Evolutionary conservation across 2,113 vertebrate species (phyloP), one percentile per base, ranked within the genome.

Genomic region (Okapia johnstoni): DNA sequence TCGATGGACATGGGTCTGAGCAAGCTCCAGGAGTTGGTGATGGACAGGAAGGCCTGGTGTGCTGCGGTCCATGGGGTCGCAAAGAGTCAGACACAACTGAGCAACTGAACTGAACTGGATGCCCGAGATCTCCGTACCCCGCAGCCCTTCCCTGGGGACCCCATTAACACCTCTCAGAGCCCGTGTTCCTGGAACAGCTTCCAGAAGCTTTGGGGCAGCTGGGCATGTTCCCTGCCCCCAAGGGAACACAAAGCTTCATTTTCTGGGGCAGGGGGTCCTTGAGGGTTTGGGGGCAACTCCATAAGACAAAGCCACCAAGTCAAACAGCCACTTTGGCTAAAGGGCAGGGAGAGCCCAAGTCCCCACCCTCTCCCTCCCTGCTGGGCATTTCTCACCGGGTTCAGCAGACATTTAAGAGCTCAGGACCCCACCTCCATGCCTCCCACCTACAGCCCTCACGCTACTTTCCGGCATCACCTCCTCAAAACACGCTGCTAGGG

Each of bases 401-500:
- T 90, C 76, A 23, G 15, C 0, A 11, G 55, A 2, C 4, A 16
- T 3, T 1, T 2, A 25, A 21, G 60, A 46, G n/a, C 15, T 46
- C 21, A 2, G n/a, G 61, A 33, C 1, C 19, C 3, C 0, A 0
- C 26, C 12, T 10, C 83, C 1, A 0, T 4, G 13, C 8, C 61
- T 9, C 21, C 46, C 66, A 6, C 46, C 36, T 4, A 10, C 17
- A 2, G 43, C 58, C 26, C 46, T 0, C 54, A 6, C 0, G 0
- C 33, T 33, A 3, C 10, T 50, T 25, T 25, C 23, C 2, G 1
- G 57, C 26, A 6, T 4, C 9, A 0, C 0, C 60, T 12, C 7
- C 60, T 50, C 48, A 2, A 11, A 23, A 36, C 0, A 6, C 0
- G 2, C 19, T 0, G 7, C 21, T 0, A 19, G 28, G 9, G 43